These are phyloP conservation scores for Nomada fabriciana DNA, from an alignment of 2,888 invertebrate genomes.

Conservation along the genomic window DNA sequence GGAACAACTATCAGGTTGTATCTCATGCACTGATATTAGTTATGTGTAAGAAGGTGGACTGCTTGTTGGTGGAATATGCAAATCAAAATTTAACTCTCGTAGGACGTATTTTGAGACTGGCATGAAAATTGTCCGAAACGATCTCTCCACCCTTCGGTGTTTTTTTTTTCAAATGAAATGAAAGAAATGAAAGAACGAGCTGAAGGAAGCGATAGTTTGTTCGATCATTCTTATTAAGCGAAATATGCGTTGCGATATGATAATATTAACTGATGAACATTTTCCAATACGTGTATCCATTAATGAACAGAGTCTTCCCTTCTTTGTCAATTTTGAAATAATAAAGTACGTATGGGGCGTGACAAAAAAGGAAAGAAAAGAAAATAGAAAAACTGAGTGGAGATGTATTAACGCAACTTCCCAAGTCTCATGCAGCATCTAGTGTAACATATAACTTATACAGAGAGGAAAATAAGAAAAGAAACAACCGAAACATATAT, in stretches of 20 bases:
- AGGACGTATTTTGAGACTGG: constrained; percentile 12
- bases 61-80: constrained; percentile 63
- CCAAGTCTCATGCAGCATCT: constrained; percentile 83
- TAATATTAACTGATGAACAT: constrained; percentile 23
- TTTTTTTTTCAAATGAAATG: constrained; percentile 48
- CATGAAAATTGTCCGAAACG: constrained; percentile 46
- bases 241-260: constrained; percentile 24
- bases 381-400: constrained; percentile 47
- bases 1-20: constrained; percentile 21
- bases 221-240: constrained; percentile 14
- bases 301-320: constrained; percentile 5
- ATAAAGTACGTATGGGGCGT: background rate
- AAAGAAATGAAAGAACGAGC: constrained; percentile 48
- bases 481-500: constrained; percentile 17
- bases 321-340: background rate
- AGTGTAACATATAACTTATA: constrained; percentile 48
- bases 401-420: constrained; percentile 84
- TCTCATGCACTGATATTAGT: constrained; percentile 67
- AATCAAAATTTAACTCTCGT: constrained; percentile 33
- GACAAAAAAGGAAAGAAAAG: constrained; percentile 6
- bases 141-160: constrained; percentile 73
- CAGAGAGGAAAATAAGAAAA: constrained; percentile 40
- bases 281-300: constrained; percentile 10
- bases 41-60: constrained; percentile 68
- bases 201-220: constrained; percentile 26